phyloP scores from a whole-genome alignment of 2,797 vertebrate genomes.

The Sebastes taczanowskii region DNA sequence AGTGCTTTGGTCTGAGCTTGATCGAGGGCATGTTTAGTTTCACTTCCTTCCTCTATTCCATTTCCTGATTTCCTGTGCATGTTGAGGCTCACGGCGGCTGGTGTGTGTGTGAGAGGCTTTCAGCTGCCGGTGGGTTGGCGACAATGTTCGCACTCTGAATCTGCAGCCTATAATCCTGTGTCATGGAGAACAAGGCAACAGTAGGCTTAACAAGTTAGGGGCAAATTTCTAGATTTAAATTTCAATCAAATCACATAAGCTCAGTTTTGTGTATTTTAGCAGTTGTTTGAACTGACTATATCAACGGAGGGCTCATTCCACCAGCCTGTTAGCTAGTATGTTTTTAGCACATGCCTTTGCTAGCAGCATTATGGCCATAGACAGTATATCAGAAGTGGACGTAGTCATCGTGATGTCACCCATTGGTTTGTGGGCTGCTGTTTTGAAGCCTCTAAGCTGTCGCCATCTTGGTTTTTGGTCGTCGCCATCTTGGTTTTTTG shows the following conservation, averaged over 20 bases:
- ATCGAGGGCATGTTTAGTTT: slow-evolving; percentile 75
- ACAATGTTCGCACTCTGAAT: slow-evolving; percentile 10
- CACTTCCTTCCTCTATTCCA: slow-evolving; percentile 85
- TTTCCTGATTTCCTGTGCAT: slow-evolving; percentile 81
- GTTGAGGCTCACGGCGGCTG: slow-evolving; percentile 33
- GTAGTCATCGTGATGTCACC: too few relatives aligned
- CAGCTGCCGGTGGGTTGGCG: slow-evolving; percentile 3
- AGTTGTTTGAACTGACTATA: not conserved
- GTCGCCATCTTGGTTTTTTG: too few relatives aligned
- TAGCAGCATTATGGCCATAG: not conserved
- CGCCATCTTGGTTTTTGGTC: too few relatives aligned
- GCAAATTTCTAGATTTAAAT: not conserved
- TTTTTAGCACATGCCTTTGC: not conserved
- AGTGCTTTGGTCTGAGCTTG: slow-evolving; percentile 37
- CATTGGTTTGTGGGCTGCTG: too few relatives aligned
- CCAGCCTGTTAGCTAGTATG: not conserved
- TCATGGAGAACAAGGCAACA: slow-evolving; percentile 18
- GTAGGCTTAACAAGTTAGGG: not conserved
- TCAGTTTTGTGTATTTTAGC: not conserved
- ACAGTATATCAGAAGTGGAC: too few relatives aligned
- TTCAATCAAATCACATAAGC: not conserved
- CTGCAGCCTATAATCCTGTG: slow-evolving; percentile 11
- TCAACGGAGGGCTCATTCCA: not conserved
- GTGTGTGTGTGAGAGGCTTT: slow-evolving; percentile 10
- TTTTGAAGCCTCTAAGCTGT: too few relatives aligned